Conservation (phyloP, 2,797 vertebrate species). For the Crypturellus tataupa region DNA sequence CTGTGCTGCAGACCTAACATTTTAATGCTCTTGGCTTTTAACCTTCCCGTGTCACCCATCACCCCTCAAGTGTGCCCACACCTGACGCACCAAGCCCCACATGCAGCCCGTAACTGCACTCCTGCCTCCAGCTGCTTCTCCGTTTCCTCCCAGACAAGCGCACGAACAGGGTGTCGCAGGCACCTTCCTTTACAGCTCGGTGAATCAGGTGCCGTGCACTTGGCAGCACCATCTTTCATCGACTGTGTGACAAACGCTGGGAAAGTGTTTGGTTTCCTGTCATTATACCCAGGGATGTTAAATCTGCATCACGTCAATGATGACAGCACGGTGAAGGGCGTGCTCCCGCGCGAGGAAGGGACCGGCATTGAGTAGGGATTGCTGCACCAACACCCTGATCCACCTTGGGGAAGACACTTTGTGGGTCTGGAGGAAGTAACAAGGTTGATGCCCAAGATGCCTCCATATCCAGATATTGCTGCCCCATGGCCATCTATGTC, state of each 20-base stretch:
- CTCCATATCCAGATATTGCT: neutral
- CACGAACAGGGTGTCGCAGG: neutral
- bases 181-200: conserved; percentile 15
- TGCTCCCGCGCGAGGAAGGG: neutral
- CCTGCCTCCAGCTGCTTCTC: neutral
- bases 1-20: neutral
- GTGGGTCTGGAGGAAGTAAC: neutral
- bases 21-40: rapidly evolving
- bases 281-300: conserved; percentile 19
- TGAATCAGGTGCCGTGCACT: neutral
- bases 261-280: neutral
- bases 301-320: neutral
- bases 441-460: neutral
- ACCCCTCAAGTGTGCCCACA: rapidly evolving
- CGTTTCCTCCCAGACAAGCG: rapidly evolving
- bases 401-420: neutral
- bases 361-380: rapidly evolving
- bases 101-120: rapidly evolving
- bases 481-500: neutral
- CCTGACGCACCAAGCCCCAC: rapidly evolving
- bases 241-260: neutral
- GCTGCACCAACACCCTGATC: neutral
- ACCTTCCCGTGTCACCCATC: neutral
- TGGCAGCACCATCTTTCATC: neutral
- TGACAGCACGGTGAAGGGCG: neutral